Base-by-base conservation (phyloP, 1,140 invertebrate species). In the Drosophila orosa region DNA sequence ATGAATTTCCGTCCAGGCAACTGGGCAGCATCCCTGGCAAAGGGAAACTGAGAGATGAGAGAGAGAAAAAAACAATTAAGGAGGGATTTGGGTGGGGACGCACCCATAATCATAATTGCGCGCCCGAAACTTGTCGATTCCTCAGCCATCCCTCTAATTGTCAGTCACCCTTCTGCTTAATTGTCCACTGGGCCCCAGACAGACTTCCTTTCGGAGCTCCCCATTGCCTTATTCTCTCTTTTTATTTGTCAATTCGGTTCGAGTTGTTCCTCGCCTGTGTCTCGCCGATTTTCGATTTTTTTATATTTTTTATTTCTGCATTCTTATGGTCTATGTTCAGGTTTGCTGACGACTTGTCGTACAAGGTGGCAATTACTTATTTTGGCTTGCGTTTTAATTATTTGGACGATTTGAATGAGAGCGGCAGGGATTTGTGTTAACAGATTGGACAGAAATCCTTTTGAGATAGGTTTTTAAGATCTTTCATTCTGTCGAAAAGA, bases 281-380 rank as follows among this genome's bases (percentile, higher is more conserved):
- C 24, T 39, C 31, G 29, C 31, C 50, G 33, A 39, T 42, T 59
- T 52, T 59, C 19, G 55, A 24, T 37, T 63, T 54, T 42, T 39
- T 47, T 13, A 31, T 29, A 48, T 45, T 27, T 17, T 35, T 50
- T 62, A 44, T 12, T 12, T n/a, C 3, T 9, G n/a, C 25, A 39
- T 24, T 48, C 35, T 60, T 47, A 13, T 42, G 19, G 42, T 24
- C 45, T 29, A 33, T 47, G 42, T 56, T 59, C 54, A 22, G 66
- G 75, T 79, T 87, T 87, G 55, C 67, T 87, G 79, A 80, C 79
- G 84, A 89, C 71, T 84, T 78, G 66, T 71, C 52, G 50, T 75
- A 89, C 80, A 90, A 84, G 85, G 85, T 89, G 80, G 80, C 77
- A 89, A 89, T 89, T 89, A 84, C 84, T 84, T 84, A 89, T 72